A percentile compares a stretch with the other conserved stretches of the same genome.
phyloP scores from a whole-genome alignment of 2,888 invertebrate genomes.

The Strigamia crassipes region DNA sequence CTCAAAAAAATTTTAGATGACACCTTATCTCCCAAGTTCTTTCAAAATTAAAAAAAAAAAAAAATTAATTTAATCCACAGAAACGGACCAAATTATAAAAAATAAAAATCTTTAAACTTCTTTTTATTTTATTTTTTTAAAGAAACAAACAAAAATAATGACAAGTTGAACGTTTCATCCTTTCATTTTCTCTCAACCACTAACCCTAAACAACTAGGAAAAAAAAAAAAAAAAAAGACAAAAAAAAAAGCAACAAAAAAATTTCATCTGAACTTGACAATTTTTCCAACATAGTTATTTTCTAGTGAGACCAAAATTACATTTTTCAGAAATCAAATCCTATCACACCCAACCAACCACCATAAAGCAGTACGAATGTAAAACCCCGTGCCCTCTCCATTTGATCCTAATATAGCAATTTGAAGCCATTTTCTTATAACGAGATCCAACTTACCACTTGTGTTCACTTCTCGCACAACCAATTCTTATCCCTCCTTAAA shows the following conservation, averaged over 20 bases:
- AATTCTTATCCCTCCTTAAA: background rate
- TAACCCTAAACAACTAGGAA: background rate
- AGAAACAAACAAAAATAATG: background rate
- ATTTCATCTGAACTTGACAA: background rate
- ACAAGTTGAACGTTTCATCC: background rate
- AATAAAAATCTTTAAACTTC: background rate
- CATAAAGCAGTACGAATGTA: slow-evolving; percentile 17
- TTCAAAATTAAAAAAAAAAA: background rate
- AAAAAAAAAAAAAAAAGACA: no score
- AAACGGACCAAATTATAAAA: background rate
- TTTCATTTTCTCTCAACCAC: background rate
- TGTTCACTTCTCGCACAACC: background rate
- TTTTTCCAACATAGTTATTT: background rate
- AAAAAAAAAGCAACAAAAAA: no score
- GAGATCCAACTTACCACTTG: slow-evolving; percentile 18
- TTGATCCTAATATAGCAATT: slow-evolving; percentile 35
- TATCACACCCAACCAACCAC: slow-evolving; percentile 10
- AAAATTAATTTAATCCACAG: background rate
- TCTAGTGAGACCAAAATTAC: slow-evolving; percentile 22
- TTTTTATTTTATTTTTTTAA: no score
- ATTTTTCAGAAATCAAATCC: slow-evolving; percentile 14
- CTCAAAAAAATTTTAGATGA: background rate
- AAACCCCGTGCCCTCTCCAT: slow-evolving; percentile 14
- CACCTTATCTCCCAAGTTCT: background rate
- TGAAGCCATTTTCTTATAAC: slow-evolving; percentile 29